phyloP scores from a whole-genome alignment of 2,888 invertebrate species.

The Poecilus cupreus region DNA sequence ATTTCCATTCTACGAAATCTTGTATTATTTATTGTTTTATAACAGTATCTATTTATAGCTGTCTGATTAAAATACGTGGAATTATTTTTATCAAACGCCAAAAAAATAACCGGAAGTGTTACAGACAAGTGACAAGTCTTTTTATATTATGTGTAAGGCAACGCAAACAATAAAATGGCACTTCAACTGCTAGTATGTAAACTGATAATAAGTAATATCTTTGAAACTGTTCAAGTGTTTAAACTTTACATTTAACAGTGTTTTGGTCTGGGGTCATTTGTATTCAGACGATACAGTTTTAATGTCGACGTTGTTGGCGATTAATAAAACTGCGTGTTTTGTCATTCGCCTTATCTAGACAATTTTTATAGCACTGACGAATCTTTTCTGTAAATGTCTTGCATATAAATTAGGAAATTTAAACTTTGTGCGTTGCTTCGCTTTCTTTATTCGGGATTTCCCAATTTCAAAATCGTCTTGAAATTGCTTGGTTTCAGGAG shows the following conservation, averaged over 20 bases:
- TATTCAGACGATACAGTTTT: background rate
- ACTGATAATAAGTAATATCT: slow-evolving; percentile 18
- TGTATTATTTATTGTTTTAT: background rate
- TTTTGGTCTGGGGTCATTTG: slow-evolving; percentile 12
- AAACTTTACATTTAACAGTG: slow-evolving; percentile 8
- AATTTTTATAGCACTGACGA: background rate
- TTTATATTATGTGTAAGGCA: slow-evolving; percentile 4
- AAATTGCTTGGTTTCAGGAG: no score
- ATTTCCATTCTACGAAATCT: no score
- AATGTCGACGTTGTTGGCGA: background rate
- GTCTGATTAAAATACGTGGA: background rate
- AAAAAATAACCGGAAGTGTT: slow-evolving; percentile 22
- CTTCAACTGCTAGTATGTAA: background rate
- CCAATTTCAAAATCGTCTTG: no score
- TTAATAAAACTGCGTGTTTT: slow-evolving; percentile 5
- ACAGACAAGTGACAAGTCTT: background rate
- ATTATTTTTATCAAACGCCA: slow-evolving; percentile 18
- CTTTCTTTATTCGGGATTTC: background rate
- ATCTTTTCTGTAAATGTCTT: background rate
- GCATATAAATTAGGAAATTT: no score
- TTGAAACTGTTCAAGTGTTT: slow-evolving; percentile 1
- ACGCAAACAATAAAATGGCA: background rate
- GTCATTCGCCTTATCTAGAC: slow-evolving; percentile 10
- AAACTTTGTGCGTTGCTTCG: no score
- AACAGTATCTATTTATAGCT: background rate